A percentile compares a stretch with the other conserved stretches of the same genome.
phyloP scores from a whole-genome alignment of 2,797 vertebrate genomes.

The Mycteria americana region DNA sequence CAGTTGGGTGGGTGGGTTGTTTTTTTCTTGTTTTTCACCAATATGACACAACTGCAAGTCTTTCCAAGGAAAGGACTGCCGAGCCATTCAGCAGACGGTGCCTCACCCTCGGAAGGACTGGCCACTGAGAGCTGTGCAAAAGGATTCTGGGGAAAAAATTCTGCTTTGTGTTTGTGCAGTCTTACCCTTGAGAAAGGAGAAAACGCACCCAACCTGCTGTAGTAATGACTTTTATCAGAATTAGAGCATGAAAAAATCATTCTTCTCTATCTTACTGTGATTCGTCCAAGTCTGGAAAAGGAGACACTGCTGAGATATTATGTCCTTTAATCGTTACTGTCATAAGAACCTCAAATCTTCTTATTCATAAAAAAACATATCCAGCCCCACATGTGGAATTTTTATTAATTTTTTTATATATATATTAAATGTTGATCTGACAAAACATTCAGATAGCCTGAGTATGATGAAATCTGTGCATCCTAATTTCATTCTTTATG shows the following conservation, averaged over 20 bases:
- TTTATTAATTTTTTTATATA: background rate
- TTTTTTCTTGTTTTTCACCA: background rate
- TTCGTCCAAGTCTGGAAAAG: background rate
- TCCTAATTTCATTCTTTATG: background rate
- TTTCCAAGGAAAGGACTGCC: background rate
- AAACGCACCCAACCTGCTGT: background rate
- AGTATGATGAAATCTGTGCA: background rate
- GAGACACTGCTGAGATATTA: background rate
- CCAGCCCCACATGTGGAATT: background rate
- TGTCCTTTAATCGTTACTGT: background rate
- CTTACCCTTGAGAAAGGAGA: background rate
- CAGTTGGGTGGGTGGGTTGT: background rate
- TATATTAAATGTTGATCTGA: background rate
- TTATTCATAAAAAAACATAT: background rate
- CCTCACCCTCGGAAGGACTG: background rate
- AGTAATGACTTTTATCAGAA: background rate
- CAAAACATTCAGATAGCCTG: background rate
- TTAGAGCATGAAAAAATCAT: background rate
- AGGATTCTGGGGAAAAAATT: background rate
- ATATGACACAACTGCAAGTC: background rate
- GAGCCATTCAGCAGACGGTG: rapidly evolving
- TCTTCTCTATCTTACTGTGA: background rate
- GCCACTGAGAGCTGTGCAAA: background rate
- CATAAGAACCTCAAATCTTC: background rate
- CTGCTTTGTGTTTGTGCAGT: background rate